phyloP scores from a whole-genome alignment of 2,797 vertebrate species.

The Syndactyla subalaris region DNA sequence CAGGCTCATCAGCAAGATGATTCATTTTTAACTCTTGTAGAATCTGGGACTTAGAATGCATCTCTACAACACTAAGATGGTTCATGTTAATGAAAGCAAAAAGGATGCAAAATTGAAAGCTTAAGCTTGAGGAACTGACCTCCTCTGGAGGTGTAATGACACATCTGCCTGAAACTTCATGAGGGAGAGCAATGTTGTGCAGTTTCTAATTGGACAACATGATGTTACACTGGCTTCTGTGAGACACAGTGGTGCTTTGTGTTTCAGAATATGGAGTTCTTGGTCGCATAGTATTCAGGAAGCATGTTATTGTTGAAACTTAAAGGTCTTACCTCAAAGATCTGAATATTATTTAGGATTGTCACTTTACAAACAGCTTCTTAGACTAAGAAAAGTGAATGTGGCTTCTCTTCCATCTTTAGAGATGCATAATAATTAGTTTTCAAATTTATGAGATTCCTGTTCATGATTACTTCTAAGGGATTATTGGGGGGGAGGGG shows the following conservation, averaged over 20 bases:
- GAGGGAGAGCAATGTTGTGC: neutral
- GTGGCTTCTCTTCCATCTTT: neutral
- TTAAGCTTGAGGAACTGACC: neutral
- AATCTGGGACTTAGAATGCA: neutral
- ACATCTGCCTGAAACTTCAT: neutral
- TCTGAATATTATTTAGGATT: neutral
- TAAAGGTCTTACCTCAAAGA: neutral
- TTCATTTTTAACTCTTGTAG: neutral
- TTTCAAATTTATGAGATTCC: neutral
- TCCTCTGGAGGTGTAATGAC: neutral
- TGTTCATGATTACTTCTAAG: neutral
- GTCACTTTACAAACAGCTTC: neutral
- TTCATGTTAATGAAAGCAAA: neutral
- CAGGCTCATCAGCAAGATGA: neutral
- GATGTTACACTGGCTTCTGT: neutral
- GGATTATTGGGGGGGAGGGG: neutral
- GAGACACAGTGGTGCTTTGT: neutral
- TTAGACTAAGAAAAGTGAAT: neutral
- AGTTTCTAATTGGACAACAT: rapidly evolving
- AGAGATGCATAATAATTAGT: neutral
- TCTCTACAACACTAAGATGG: neutral
- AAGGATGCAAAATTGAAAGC: neutral
- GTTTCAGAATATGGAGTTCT: neutral
- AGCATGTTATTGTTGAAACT: neutral
- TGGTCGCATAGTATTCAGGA: neutral